Evolutionary conservation across 1,140 invertebrate species (phyloP).

Genomic region (Leptopilina boulardi): DNA sequence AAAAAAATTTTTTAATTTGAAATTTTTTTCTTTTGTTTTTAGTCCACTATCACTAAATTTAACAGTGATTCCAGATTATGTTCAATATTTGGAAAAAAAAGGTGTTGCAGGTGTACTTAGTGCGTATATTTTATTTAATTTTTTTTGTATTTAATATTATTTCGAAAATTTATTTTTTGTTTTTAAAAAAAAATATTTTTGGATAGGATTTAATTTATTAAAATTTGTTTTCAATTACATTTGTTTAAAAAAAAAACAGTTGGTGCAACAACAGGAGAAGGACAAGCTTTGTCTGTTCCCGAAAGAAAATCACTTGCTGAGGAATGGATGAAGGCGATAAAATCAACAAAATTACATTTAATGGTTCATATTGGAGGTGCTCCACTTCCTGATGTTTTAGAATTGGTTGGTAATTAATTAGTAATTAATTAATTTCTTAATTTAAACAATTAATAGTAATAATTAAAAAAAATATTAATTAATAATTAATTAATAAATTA

Average conservation of each 20-base stretch:
- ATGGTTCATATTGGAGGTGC: conserved; percentile 89
- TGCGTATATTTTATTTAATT: conserved; percentile 62
- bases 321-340: conserved; percentile 80
- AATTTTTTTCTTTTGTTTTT: conserved; percentile 46
- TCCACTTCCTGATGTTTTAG: conserved; percentile 82
- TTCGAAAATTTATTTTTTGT: conserved; percentile 1
- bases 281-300: conserved; percentile 80
- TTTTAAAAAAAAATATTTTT: too few relatives aligned
- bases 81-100: conserved; percentile 77
- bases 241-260: conserved; percentile 74
- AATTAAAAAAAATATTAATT: background rate
- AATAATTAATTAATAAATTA: background rate
- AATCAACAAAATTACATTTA: conserved; percentile 79
- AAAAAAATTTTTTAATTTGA: too few relatives aligned
- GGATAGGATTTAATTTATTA: conserved; percentile 32
- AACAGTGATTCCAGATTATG: conserved; percentile 79
- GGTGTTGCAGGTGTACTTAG: conserved; percentile 81
- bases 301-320: conserved; percentile 84
- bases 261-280: conserved; percentile 88
- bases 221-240: background rate
- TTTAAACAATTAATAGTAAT: too few relatives aligned
- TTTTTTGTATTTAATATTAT: background rate
- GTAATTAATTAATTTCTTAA: too few relatives aligned
- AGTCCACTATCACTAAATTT: conserved; percentile 76
- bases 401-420: conserved; percentile 78